These are phyloP conservation scores for Psettodes erumei DNA, from an alignment of 2,113 vertebrate genomes.

Conservation along the genomic window DNA sequence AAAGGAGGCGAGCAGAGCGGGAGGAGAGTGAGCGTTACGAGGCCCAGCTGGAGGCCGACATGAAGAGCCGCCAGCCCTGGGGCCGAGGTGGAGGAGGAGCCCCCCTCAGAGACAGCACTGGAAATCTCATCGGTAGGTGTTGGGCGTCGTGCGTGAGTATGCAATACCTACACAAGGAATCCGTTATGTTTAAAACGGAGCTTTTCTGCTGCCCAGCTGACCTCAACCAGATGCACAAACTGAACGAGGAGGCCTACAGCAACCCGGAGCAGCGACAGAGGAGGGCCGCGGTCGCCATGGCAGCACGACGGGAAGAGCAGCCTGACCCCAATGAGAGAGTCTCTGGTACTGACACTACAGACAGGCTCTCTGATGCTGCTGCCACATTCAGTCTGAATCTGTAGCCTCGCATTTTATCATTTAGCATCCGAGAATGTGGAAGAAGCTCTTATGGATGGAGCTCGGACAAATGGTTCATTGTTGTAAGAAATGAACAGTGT, in stretches of 20 bases:
- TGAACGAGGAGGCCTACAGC: constrained; percentile 89
- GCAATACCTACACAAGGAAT: not conserved
- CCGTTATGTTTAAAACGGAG: not conserved
- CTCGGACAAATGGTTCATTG: not conserved
- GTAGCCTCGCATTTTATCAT: not conserved
- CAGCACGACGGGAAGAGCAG: constrained; percentile 75
- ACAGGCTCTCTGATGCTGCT: constrained; percentile 29
- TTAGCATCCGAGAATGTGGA: not conserved
- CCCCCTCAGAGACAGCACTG: constrained; percentile 89
- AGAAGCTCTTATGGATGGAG: not conserved
- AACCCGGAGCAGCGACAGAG: constrained; percentile 88
- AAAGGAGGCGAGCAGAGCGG: constrained; percentile 84
- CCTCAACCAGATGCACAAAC: constrained; percentile 94
- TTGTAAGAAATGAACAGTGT: not conserved
- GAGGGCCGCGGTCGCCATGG: constrained; percentile 77
- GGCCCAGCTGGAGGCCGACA: constrained; percentile 89
- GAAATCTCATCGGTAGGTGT: constrained; percentile 93
- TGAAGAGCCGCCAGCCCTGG: constrained; percentile 92
- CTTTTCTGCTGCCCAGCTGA: constrained; percentile 83
- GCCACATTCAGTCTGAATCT: not conserved
- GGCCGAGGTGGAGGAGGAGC: constrained; percentile 93
- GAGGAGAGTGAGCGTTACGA: constrained; percentile 87
- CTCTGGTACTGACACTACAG: constrained; percentile 82
- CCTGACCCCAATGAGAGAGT: constrained; percentile 83
- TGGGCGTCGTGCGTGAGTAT: too few relatives aligned